A percentile compares a stretch with the other conserved stretches of the same genome.
Conservation (phyloP, 2,888 invertebrate genomes). For the Sphecodes monilicornis region DNA sequence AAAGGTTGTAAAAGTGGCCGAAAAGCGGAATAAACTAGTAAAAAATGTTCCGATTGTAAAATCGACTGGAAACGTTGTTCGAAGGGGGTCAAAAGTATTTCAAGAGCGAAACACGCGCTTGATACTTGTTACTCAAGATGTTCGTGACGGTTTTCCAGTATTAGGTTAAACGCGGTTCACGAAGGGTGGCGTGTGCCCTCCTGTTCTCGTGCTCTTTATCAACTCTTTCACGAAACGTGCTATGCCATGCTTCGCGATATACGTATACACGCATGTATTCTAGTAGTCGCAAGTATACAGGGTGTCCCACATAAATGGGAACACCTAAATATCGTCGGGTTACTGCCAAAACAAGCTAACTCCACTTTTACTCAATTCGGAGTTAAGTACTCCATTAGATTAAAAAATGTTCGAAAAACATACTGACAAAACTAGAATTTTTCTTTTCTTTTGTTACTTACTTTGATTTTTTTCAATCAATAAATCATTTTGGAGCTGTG, state of each 20-base stretch:
- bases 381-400: too few relatives aligned
- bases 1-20: neutral
- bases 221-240: conserved; percentile 64
- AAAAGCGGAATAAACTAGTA: neutral
- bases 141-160: conserved; percentile 70
- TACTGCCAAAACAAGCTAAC: too few relatives aligned
- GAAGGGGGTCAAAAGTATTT: conserved; percentile 27
- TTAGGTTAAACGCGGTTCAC: conserved; percentile 69
- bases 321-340: too few relatives aligned
- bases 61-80: conserved; percentile 14
- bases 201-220: conserved; percentile 71
- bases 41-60: neutral
- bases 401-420: too few relatives aligned
- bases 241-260: conserved; percentile 50
- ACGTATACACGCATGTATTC: conserved; percentile 24
- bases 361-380: too few relatives aligned
- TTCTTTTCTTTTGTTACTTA: too few relatives aligned
- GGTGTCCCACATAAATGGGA: too few relatives aligned
- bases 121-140: conserved; percentile 58
- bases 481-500: too few relatives aligned
- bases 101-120: conserved; percentile 32
- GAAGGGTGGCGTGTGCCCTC: conserved; percentile 68
- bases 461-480: too few relatives aligned
- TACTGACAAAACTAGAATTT: too few relatives aligned
- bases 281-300: conserved; percentile 61